These are phyloP conservation scores for Tragopan temminckii DNA, from an alignment of 2,797 vertebrate genomes.

Conservation along the genomic window DNA sequence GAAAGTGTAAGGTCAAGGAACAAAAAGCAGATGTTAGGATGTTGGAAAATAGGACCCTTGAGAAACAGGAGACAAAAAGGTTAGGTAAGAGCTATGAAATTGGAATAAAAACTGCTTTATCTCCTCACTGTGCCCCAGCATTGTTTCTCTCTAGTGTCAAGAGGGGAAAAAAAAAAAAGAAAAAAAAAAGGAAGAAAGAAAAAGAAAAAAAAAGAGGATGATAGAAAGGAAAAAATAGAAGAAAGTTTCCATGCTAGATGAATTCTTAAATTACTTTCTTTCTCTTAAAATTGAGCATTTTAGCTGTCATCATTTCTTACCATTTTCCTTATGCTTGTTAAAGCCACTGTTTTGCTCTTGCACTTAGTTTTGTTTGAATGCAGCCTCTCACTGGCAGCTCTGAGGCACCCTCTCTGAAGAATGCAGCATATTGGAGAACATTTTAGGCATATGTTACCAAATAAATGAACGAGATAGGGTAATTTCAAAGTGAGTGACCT, in stretches of 20 bases:
- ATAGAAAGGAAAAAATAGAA: too few relatives aligned
- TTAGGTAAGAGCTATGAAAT: slow-evolving; percentile 11
- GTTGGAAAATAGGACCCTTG: slow-evolving; percentile 41
- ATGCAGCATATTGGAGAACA: neutral
- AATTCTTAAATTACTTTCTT: neutral
- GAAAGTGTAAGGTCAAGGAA: slow-evolving; percentile 49
- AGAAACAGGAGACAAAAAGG: neutral
- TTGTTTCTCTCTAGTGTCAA: neutral
- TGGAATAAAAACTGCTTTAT: slow-evolving; percentile 1
- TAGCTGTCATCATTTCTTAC: neutral
- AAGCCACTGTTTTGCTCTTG: neutral
- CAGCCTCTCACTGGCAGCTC: neutral
- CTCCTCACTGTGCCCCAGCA: neutral
- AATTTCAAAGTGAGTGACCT: neutral
- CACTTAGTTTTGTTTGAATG: neutral
- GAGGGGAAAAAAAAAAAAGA: fast-evolving
- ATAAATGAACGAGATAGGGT: neutral
- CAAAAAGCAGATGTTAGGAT: slow-evolving; percentile 30
- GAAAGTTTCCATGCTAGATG: neutral
- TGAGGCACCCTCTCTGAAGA: neutral
- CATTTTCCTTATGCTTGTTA: neutral
- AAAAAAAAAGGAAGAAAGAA: neutral
- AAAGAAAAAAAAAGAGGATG: neutral
- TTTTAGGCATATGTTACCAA: neutral
- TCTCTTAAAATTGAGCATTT: neutral